Conservation (phyloP, 2,888 invertebrate genomes). For the Lasioglossum lativentre region DNA sequence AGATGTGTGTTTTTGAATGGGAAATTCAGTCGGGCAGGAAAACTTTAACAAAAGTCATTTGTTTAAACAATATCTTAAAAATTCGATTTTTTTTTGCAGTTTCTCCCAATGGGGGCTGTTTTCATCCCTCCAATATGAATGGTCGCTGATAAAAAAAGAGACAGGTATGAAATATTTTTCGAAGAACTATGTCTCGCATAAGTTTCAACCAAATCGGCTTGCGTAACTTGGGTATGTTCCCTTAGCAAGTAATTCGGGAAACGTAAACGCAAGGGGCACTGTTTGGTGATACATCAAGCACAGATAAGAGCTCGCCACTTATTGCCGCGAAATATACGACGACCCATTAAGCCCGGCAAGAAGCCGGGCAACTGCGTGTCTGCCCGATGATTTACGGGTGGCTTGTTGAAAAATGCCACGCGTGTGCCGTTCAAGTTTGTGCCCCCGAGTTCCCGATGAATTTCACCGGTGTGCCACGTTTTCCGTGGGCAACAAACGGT, state of each 20-base stretch:
- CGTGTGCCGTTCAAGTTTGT: constrained; percentile 24
- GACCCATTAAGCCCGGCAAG: constrained; percentile 59
- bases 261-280: constrained; percentile 31
- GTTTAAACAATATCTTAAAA: too few relatives aligned
- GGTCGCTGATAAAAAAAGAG: too few relatives aligned
- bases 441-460: constrained; percentile 3
- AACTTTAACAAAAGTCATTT: too few relatives aligned
- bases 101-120: too few relatives aligned
- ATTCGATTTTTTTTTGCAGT: too few relatives aligned
- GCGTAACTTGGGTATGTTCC: too few relatives aligned
- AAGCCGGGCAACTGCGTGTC: constrained; percentile 49
- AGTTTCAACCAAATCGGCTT: too few relatives aligned
- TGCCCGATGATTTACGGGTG: constrained; percentile 54
- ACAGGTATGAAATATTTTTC: too few relatives aligned
- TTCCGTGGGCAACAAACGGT: neutral
- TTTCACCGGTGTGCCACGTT: constrained; percentile 5
- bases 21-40: too few relatives aligned
- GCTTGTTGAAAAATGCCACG: constrained; percentile 47
- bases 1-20: too few relatives aligned
- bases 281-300: constrained; percentile 60
- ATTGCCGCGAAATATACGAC: constrained; percentile 64
- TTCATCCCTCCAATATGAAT: too few relatives aligned
- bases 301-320: constrained; percentile 68
- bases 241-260: constrained; percentile 21
- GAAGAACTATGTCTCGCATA: too few relatives aligned